Percentiles rank a stretch among this genome's conserved stretches.
Conservation (phyloP, 2,888 invertebrate genomes). For the Schizotus pectinicornis region DNA sequence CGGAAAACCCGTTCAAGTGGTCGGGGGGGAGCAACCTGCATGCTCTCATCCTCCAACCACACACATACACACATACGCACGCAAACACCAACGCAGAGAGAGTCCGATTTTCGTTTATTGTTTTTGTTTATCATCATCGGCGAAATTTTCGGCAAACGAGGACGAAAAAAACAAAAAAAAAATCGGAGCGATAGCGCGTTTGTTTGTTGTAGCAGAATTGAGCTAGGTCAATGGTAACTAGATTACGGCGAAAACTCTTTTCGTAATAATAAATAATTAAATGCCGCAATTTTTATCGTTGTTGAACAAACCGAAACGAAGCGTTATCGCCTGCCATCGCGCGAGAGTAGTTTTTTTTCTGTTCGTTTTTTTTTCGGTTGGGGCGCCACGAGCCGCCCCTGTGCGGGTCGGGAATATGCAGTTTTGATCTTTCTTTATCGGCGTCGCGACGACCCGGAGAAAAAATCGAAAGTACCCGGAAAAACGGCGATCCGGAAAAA, state of each 20-base stretch:
- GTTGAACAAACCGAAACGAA: conserved; percentile 13
- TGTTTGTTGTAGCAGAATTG: conserved; percentile 28
- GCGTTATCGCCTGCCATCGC: conserved; percentile 7
- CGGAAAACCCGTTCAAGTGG: too few species aligned
- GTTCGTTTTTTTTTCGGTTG: not conserved
- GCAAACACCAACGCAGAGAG: too few species aligned
- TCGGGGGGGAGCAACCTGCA: too few species aligned
- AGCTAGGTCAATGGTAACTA: conserved; percentile 33
- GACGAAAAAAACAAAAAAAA: not conserved
- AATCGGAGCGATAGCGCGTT: conserved; percentile 9
- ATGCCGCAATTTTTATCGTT: conserved; percentile 14
- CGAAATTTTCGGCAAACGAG: not conserved
- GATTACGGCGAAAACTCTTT: conserved; percentile 27
- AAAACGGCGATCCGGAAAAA: conserved; percentile 7
- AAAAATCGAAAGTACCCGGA: conserved; percentile 20
- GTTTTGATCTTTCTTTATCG: conserved; percentile 64
- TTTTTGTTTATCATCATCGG: too few species aligned
- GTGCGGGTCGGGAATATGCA: conserved; percentile 63
- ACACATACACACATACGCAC: too few species aligned
- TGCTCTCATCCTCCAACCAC: too few species aligned
- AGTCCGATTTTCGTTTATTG: too few species aligned
- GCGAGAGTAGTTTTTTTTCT: not conserved
- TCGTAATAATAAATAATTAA: conserved; percentile 18
- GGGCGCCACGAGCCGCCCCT: conserved; percentile 21
- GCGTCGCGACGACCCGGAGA: not conserved